Percentiles rank a stretch among this genome's conserved stretches.
Conservation (phyloP, 2,113 vertebrate species). For the Rhinolophus ferrumequinum region DNA sequence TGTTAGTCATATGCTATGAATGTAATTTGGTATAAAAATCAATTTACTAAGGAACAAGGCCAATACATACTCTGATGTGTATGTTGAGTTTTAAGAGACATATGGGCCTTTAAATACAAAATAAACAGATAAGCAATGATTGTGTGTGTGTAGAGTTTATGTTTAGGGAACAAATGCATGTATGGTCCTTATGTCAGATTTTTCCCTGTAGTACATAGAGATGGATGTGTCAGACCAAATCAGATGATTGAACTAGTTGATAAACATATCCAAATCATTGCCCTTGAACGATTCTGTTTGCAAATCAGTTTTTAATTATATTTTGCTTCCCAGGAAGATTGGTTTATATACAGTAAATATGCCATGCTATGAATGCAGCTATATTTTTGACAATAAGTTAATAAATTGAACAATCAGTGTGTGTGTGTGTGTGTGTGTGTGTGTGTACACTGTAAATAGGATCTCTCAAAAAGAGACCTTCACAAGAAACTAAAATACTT, state of each 20-base stretch:
- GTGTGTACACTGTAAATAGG: background rate
- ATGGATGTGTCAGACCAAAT: background rate
- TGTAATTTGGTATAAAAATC: constrained; percentile 37
- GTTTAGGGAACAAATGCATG: background rate
- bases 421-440: background rate
- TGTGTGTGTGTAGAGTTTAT: background rate
- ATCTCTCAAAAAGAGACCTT: background rate
- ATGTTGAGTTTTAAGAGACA: background rate
- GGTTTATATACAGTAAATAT: constrained; percentile 6
- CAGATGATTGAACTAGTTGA: background rate
- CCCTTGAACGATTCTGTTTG: background rate
- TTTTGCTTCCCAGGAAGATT: background rate
- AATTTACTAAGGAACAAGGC: background rate
- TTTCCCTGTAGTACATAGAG: background rate
- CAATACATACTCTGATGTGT: background rate
- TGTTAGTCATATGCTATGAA: background rate
- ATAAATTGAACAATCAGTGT: background rate
- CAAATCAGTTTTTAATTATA: background rate
- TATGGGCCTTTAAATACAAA: background rate
- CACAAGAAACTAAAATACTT: background rate
- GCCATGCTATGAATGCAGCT: background rate
- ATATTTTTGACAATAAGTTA: background rate
- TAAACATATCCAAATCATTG: background rate
- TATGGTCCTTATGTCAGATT: background rate
- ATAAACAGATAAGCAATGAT: background rate